Percentiles rank a stretch among this genome's conserved stretches.
Evolutionary conservation across 1,140 invertebrate species (phyloP).

Genomic region (Rhyacophila brunnea): DNA sequence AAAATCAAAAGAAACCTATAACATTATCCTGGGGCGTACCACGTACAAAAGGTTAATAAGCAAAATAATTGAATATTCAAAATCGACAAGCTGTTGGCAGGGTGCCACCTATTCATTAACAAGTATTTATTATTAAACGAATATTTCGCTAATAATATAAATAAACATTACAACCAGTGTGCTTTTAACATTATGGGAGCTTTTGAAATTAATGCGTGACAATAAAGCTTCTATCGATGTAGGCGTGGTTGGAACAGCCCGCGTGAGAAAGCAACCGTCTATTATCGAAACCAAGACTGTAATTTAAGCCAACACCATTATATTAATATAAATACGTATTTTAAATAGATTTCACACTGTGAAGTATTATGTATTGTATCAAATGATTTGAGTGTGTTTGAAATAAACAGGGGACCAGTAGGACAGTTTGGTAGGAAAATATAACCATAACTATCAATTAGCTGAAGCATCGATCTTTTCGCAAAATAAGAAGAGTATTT

Average conservation of each 20-base stretch:
- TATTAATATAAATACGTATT: no score
- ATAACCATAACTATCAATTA: no score
- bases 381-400: slow-evolving; percentile 7
- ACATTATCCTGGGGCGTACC: no score
- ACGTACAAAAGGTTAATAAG: no score
- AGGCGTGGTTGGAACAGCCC: slow-evolving; percentile 11
- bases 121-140: not conserved
- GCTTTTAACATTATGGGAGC: not conserved
- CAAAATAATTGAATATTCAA: not conserved
- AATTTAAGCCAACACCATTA: slow-evolving; percentile 27
- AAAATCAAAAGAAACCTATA: no score
- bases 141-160: slow-evolving; percentile 16
- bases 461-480: no score
- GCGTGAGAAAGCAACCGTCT: slow-evolving; percentile 32
- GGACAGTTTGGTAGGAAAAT: no score
- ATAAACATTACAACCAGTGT: slow-evolving; percentile 1
- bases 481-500: no score
- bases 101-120: slow-evolving; percentile 13
- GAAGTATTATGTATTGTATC: slow-evolving; percentile 1
- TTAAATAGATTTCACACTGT: slow-evolving; percentile 5
- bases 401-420: no score
- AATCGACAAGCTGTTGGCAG: slow-evolving; percentile 25
- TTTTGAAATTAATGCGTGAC: not conserved
- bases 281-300: slow-evolving; percentile 30
- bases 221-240: not conserved